A percentile compares a stretch with the other conserved stretches of the same genome.
Conservation (phyloP, 2,888 invertebrate species). For the Molorchus minor region DNA sequence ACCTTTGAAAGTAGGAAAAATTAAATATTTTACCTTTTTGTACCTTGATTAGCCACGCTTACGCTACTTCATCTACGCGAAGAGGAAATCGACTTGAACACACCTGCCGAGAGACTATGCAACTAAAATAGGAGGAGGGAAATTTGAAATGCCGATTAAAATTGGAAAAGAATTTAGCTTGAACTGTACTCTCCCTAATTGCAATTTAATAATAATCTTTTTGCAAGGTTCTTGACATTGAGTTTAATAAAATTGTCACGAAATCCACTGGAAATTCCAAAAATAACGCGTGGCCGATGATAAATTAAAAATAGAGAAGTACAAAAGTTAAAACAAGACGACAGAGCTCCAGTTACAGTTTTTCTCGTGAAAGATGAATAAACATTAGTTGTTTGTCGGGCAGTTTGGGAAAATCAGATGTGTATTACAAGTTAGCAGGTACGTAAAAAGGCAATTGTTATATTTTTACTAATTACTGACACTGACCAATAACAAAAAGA, state of each 20-base stretch:
- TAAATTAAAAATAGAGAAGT: constrained; percentile 5
- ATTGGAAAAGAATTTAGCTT: too few species aligned
- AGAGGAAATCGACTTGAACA: constrained; percentile 55
- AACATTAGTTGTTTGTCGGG: constrained; percentile 5
- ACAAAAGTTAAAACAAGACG: not conserved
- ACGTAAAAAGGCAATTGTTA: not conserved
- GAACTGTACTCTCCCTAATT: not conserved
- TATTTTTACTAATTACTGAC: too few species aligned
- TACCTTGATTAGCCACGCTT: constrained; percentile 91
- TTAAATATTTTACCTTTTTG: constrained; percentile 72
- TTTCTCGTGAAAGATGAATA: constrained; percentile 11
- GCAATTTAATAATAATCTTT: not conserved
- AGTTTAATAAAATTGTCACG: constrained; percentile 3
- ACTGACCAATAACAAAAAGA: too few species aligned
- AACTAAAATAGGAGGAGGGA: constrained; percentile 38
- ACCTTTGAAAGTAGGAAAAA: constrained; percentile 22
- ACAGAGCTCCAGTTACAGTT: not conserved
- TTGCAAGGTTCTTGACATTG: not conserved
- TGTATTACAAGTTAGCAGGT: constrained; percentile 7
- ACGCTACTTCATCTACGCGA: constrained; percentile 64
- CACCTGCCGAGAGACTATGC: constrained; percentile 46
- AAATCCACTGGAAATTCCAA: constrained; percentile 5
- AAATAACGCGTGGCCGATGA: constrained; percentile 14
- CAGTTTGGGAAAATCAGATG: not conserved
- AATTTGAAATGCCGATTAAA: constrained; percentile 30